These are phyloP conservation scores for Stichopus horrens DNA, from an alignment of 53 echinoderm and acorn worm species.

Conservation along the genomic window DNA sequence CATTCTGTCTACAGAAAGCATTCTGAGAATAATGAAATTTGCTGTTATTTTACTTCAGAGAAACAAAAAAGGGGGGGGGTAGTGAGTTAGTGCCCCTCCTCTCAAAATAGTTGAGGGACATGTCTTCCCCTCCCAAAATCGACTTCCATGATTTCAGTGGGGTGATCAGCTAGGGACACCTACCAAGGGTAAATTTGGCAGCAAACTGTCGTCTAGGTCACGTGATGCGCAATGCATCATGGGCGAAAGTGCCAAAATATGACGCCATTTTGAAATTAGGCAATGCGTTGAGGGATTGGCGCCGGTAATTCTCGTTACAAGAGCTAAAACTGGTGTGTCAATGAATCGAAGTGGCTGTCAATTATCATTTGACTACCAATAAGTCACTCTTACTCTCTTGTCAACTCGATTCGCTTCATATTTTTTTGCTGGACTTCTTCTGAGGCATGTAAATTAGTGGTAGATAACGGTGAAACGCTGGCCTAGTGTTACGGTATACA, in stretches of 20 bases:
- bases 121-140: too few species aligned
- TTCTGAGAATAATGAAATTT: too few species aligned
- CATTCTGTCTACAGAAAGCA: too few species aligned
- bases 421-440: background rate
- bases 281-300: conserved; percentile 38
- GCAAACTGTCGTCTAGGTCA: background rate
- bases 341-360: background rate
- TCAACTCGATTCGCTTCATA: background rate
- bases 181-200: too few species aligned
- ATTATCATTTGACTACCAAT: background rate
- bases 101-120: too few species aligned
- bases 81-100: too few species aligned
- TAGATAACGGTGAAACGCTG: conserved; percentile 7
- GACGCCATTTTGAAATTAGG: conserved; percentile 44
- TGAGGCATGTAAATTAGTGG: background rate
- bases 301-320: conserved; percentile 27
- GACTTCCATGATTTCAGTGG: too few species aligned
- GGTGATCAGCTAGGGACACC: too few species aligned
- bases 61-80: too few species aligned
- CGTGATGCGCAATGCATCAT: conserved; percentile 26
- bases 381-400: background rate
- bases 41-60: too few species aligned
- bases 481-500: conserved; percentile 14
- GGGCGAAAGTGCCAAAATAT: conserved; percentile 9
- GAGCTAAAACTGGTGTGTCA: background rate